Evolutionary conservation across 2,113 vertebrate species (phyloP).

Genomic region (Trichomycterus rosablanca): DNA sequence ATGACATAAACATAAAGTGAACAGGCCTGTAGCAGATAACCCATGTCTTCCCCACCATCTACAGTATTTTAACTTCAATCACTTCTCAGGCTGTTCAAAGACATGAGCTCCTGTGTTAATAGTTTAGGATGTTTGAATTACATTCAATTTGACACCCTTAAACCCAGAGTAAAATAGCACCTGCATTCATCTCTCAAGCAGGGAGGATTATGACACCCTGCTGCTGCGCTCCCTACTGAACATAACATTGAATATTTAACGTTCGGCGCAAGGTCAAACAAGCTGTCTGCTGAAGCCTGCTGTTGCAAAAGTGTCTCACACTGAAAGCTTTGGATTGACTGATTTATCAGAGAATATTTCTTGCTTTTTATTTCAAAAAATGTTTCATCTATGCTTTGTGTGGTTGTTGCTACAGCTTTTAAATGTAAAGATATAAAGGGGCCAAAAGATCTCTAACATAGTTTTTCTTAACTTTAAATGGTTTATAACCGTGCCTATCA

Average conservation of each 20-base stretch:
- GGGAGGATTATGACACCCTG: conserved; percentile 48
- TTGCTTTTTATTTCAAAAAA: conserved; percentile 40
- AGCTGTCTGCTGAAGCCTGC: conserved; percentile 43
- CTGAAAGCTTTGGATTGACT: conserved; percentile 27
- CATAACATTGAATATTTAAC: conserved; percentile 57
- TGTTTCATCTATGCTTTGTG: conserved; percentile 26
- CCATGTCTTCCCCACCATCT: conserved; percentile 4
- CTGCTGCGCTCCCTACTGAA: conserved; percentile 44
- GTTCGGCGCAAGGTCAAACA: conserved; percentile 54
- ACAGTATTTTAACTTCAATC: conserved; percentile 47
- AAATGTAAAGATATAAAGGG: conserved; percentile 15
- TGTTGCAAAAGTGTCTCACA: conserved; percentile 41
- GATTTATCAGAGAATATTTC: conserved; percentile 39
- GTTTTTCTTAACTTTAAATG: background rate
- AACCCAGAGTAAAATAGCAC: conserved; percentile 44
- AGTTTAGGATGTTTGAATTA: conserved; percentile 51
- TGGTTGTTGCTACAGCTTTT: conserved; percentile 20
- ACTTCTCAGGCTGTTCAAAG: conserved; percentile 45
- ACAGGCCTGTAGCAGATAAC: conserved; percentile 30
- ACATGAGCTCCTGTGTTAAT: conserved; percentile 34
- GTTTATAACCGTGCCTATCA: background rate
- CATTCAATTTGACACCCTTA: conserved; percentile 42
- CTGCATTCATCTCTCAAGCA: conserved; percentile 46
- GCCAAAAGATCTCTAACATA: background rate
- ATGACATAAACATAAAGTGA: conserved; percentile 19